These are phyloP conservation scores for Acanthornis magna DNA, from an alignment of 2,797 vertebrate genomes.

Conservation along the genomic window DNA sequence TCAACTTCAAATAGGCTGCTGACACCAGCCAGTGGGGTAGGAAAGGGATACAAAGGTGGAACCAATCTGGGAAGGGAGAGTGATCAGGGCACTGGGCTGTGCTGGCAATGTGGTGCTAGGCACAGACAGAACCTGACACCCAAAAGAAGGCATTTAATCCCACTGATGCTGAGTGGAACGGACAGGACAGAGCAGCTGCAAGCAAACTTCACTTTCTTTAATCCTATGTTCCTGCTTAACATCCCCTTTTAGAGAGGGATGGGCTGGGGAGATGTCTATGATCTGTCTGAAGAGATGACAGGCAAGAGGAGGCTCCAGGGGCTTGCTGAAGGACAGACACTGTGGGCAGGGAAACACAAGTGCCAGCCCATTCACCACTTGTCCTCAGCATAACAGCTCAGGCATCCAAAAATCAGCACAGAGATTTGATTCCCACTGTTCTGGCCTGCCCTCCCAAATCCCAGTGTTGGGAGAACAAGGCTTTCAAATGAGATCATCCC, in stretches of 20 bases:
- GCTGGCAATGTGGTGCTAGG: background rate
- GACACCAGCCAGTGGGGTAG: slow-evolving; percentile 20
- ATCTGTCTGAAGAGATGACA: slow-evolving; percentile 34
- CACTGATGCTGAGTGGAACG: slow-evolving; percentile 38
- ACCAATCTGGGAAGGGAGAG: background rate
- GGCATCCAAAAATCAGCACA: background rate
- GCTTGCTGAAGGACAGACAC: background rate
- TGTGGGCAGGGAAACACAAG: background rate
- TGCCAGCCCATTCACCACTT: background rate
- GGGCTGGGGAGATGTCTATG: background rate
- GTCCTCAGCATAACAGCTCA: background rate
- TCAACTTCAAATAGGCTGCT: slow-evolving; percentile 38
- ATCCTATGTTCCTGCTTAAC: slow-evolving; percentile 20
- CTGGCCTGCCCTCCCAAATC: background rate
- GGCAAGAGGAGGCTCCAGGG: background rate
- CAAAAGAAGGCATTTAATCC: slow-evolving; percentile 37
- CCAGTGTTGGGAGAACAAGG: background rate
- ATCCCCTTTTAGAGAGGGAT: background rate
- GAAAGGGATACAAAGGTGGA: slow-evolving; percentile 44
- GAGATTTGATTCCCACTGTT: background rate
- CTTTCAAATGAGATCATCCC: background rate
- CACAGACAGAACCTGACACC: slow-evolving; percentile 53
- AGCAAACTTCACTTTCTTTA: slow-evolving; percentile 55
- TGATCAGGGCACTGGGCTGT: background rate
- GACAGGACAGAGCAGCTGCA: slow-evolving; percentile 50